These are phyloP conservation scores for Cranoglanis bouderius DNA, from an alignment of 2,113 vertebrate genomes.

Conservation along the genomic window DNA sequence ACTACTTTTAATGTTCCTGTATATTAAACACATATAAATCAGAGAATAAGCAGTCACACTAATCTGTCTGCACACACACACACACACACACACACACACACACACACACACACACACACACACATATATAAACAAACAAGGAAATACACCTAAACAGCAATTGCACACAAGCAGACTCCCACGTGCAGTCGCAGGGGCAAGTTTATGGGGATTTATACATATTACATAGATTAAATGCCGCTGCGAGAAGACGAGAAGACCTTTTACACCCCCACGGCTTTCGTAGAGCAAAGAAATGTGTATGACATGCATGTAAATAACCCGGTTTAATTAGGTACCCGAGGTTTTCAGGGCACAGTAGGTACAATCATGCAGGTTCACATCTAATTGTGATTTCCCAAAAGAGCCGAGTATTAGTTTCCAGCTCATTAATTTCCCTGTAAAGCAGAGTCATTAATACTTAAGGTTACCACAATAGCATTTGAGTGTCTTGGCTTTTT, in stretches of 20 bases:
- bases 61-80: conserved; percentile 11
- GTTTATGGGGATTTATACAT: conserved; percentile 19
- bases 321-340: conserved; percentile 75
- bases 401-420: conserved; percentile 73
- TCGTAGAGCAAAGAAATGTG: conserved; percentile 58
- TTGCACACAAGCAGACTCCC: neutral
- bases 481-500: conserved; percentile 46
- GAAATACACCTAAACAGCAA: neutral
- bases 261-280: conserved; percentile 20
- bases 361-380: conserved; percentile 56
- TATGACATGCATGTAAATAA: conserved; percentile 75
- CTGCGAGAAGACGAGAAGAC: neutral
- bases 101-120: conserved; percentile 9
- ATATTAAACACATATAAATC: conserved; percentile 83
- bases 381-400: conserved; percentile 75
- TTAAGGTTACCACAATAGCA: conserved; percentile 77
- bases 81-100: conserved; percentile 8
- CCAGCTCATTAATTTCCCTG: conserved; percentile 79
- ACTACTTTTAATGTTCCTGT: conserved; percentile 77
- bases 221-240: conserved; percentile 20
- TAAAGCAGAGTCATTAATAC: conserved; percentile 82
- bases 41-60: conserved; percentile 65
- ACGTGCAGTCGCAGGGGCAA: neutral
- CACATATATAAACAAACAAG: neutral
- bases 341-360: conserved; percentile 15